Percentiles rank a stretch among this genome's conserved stretches.
These are phyloP conservation scores for Phoxinus dragarum DNA, from an alignment of 2,797 vertebrate species.

Conservation along the genomic window DNA sequence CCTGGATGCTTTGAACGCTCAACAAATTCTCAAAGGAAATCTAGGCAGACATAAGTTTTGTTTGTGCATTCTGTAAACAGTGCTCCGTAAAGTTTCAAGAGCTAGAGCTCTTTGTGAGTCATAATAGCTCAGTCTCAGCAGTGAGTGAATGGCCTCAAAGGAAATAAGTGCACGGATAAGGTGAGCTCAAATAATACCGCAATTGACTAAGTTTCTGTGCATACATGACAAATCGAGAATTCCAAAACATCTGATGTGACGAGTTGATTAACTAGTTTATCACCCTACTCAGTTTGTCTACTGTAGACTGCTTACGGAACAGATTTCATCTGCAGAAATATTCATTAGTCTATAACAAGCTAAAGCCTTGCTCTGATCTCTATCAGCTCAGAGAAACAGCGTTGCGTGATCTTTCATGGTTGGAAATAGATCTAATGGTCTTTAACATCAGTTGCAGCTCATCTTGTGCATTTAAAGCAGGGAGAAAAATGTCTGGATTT, in stretches of 20 bases:
- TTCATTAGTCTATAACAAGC: slow-evolving; percentile 42
- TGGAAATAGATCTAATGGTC: slow-evolving; percentile 52
- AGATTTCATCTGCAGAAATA: slow-evolving; percentile 38
- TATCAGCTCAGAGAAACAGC: slow-evolving; percentile 40
- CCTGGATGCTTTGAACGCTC: background rate
- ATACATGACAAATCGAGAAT: background rate
- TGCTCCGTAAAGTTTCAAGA: slow-evolving; percentile 24
- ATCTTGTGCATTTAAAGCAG: slow-evolving; percentile 26
- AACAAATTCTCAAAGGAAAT: slow-evolving; percentile 19
- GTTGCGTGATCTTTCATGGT: slow-evolving; percentile 46
- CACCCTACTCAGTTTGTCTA: slow-evolving; percentile 4
- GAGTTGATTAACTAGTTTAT: slow-evolving; percentile 11
- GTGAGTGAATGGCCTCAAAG: background rate
- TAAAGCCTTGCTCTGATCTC: slow-evolving; percentile 42
- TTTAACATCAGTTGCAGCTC: slow-evolving; percentile 28
- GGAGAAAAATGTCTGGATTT: slow-evolving; percentile 16
- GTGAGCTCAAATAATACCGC: slow-evolving; percentile 1
- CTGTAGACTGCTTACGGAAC: slow-evolving; percentile 17
- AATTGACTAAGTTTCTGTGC: slow-evolving; percentile 23
- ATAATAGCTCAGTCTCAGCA: slow-evolving; percentile 19
- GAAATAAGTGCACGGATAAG: background rate
- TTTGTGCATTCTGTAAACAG: slow-evolving; percentile 19
- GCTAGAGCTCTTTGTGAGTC: slow-evolving; percentile 27
- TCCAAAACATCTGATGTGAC: background rate
- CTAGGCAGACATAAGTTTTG: slow-evolving; percentile 19